These are phyloP conservation scores for Pseudoatta argentina DNA, from an alignment of 1,140 invertebrate species.

Conservation along the genomic window DNA sequence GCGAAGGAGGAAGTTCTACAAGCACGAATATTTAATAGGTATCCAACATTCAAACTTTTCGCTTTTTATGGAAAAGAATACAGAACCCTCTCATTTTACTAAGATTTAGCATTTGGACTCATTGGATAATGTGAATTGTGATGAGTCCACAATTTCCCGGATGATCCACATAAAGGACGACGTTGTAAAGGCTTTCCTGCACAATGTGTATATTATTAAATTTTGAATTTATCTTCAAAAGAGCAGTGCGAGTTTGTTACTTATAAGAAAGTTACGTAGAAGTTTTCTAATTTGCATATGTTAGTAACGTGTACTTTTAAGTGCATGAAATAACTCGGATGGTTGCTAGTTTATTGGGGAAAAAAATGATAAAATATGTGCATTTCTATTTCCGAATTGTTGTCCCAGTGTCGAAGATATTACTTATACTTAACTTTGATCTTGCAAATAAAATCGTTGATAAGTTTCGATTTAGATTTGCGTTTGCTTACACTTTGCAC, in stretches of 20 bases:
- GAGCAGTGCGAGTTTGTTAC: constrained; percentile 53
- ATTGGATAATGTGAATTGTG: constrained; percentile 32
- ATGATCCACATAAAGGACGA: constrained; percentile 70
- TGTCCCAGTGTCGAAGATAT: constrained; percentile 46
- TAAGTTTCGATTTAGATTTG: constrained; percentile 57
- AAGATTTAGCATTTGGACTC: constrained; percentile 36
- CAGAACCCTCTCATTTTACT: constrained; percentile 51
- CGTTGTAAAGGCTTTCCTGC: constrained; percentile 61
- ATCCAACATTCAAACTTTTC: constrained; percentile 72
- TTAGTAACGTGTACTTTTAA: constrained; percentile 25
- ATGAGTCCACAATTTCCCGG: constrained; percentile 40
- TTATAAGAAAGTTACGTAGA: constrained; percentile 24
- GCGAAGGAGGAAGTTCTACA: constrained; percentile 78
- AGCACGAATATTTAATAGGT: constrained; percentile 83
- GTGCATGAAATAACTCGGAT: constrained; percentile 7
- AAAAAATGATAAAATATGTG: constrained; percentile 1
- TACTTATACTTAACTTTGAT: constrained; percentile 47
- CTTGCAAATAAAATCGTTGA: constrained; percentile 46
- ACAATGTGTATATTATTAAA: constrained; percentile 66
- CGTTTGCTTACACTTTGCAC: constrained; percentile 63
- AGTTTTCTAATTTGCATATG: constrained; percentile 48
- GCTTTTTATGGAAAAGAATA: constrained; percentile 59
- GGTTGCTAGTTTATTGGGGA: constrained; percentile 33
- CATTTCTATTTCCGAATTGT: constrained; percentile 53
- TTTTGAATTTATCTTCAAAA: constrained; percentile 39